These are phyloP conservation scores for Nymphicus hollandicus DNA, from an alignment of 2,113 vertebrate genomes.

Conservation along the genomic window DNA sequence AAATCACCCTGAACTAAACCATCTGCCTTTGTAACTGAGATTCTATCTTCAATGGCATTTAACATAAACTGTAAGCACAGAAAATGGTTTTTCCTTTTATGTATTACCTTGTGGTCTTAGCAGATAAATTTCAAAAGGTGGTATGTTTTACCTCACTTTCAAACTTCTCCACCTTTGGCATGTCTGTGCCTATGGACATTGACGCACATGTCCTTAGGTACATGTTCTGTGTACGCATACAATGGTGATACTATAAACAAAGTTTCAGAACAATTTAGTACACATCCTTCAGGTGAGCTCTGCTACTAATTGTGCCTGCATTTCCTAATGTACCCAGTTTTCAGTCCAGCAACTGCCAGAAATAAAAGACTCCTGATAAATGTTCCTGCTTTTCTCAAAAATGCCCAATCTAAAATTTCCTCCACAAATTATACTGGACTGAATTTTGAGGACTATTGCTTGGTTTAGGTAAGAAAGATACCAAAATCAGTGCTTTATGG, in stretches of 20 bases:
- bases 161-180: background rate
- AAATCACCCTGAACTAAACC: constrained; percentile 21
- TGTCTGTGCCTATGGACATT: background rate
- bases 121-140: constrained; percentile 56
- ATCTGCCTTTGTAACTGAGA: constrained; percentile 33
- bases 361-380: background rate
- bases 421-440: background rate
- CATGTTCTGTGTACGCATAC: rapidly evolving
- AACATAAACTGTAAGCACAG: constrained; percentile 41
- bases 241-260: background rate
- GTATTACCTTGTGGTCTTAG: constrained; percentile 25
- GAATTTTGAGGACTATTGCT: background rate
- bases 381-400: background rate
- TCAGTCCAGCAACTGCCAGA: background rate
- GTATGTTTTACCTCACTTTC: background rate
- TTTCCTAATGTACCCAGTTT: background rate
- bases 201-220: background rate
- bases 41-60: constrained; percentile 44
- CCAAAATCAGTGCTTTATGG: background rate
- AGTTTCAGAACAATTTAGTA: background rate
- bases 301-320: background rate
- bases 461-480: background rate
- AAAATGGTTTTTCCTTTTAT: constrained; percentile 40
- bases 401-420: background rate
- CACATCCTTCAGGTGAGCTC: background rate